Evolutionary conservation across 2,888 invertebrate genomes (phyloP), one percentile per base, ranked within the genome.

Genomic region (Drosophila phalerata): DNA sequence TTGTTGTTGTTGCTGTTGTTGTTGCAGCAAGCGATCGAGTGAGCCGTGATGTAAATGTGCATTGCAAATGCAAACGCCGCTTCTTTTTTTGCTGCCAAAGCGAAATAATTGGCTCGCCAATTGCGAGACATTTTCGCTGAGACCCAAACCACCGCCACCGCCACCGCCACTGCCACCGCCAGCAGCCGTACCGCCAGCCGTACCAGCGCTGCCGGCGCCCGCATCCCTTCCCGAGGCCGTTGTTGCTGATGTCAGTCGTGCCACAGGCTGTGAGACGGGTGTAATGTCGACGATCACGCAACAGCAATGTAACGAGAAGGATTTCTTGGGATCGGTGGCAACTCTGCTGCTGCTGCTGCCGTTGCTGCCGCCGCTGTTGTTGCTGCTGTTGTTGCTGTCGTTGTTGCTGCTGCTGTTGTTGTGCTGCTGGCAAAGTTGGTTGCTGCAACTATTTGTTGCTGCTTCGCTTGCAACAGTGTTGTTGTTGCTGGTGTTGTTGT

Each of bases 271-370:
- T 91, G 92, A 91, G 83, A 92, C 93, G 85, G 93, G 93, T 85
- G 93, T 93, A 90, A 93, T 93, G 91, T 93, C 92, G 89, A 93
- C 93, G 90, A 93, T 92, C 92, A 93, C 93, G 92, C 93, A 93
- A 92, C 93, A 93, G 90, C 93, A 93, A 91, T 93, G 93, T 87
- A 93, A 91, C 91, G 92, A 92, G 91, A 93, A 91, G 91, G 93
- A 90, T 85, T 93, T 93, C 83, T 92, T 93, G 86, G 92, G 92
- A 89, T 91, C 90, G 80, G 81, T 90, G 88, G 89, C 88, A 75
- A 80, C 76, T 89, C 89, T 89, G 83, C 51, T 60, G 60, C 25
- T 71, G 61, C 66, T 77, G 47, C 30, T 74, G 63, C 63, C 73
- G 69, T 66, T 76, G 71, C 81, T 64, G 61, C 61, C 47, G 70